phyloP scores from a whole-genome alignment of 2,797 vertebrate species.

The Spea hammondii region DNA sequence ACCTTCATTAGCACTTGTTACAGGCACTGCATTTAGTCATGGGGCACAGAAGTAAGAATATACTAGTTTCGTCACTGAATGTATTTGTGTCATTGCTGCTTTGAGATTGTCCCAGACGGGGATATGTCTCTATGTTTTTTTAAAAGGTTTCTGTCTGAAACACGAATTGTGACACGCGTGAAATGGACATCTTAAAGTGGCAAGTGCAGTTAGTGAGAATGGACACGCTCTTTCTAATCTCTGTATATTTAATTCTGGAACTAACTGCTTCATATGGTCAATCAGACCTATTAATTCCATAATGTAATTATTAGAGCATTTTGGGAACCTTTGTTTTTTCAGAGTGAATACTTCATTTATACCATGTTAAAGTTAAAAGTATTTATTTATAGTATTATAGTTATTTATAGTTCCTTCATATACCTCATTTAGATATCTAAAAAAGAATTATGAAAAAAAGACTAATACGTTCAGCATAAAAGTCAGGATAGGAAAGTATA shows the following conservation, averaged over 20 bases:
- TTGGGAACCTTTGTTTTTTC: neutral
- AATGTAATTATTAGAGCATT: too few species aligned
- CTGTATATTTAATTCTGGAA: constrained; percentile 11
- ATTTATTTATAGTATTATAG: too few species aligned
- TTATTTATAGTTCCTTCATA: too few species aligned
- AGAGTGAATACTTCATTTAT: neutral
- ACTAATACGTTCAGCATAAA: too few species aligned
- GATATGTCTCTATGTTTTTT: constrained; percentile 59
- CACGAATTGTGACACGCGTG: constrained; percentile 62
- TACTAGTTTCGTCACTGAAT: neutral
- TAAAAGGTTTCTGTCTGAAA: constrained; percentile 59
- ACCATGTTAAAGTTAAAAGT: too few species aligned
- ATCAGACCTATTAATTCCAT: neutral
- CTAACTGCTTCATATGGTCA: constrained; percentile 14
- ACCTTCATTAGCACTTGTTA: constrained; percentile 17
- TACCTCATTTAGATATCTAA: too few species aligned
- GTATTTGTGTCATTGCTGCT: constrained; percentile 26
- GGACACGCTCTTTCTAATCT: constrained; percentile 15
- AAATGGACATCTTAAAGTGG: constrained; percentile 62
- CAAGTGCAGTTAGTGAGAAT: constrained; percentile 54
- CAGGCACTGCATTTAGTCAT: constrained; percentile 19
- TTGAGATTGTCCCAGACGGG: constrained; percentile 64
- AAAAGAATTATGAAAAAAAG: too few species aligned
- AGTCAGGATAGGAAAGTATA: too few species aligned
- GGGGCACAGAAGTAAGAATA: neutral